Conservation (phyloP, 2,888 invertebrate genomes). For the Drosophila barbarae region DNA sequence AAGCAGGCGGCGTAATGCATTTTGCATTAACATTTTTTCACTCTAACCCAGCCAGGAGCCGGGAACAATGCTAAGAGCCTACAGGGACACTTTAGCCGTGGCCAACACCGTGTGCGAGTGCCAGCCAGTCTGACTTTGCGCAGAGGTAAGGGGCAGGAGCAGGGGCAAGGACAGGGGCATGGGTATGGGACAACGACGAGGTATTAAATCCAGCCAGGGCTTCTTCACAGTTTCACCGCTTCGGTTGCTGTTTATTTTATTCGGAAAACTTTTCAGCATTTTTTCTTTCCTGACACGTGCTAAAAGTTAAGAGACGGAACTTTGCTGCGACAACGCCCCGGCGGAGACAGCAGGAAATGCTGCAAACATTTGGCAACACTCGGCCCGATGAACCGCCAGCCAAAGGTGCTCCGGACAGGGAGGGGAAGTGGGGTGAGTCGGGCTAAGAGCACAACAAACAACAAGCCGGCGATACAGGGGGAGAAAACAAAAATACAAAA, state of each 20-base stretch:
- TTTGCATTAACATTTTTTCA: slow-evolving; percentile 63
- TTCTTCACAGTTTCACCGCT: slow-evolving; percentile 26
- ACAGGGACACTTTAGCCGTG: slow-evolving; percentile 48
- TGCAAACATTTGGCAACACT: slow-evolving; percentile 73
- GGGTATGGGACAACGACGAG: background rate
- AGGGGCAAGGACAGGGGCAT: background rate
- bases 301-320: slow-evolving; percentile 55
- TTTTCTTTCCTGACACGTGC: slow-evolving; percentile 60
- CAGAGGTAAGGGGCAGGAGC: background rate
- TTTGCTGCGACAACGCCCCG: slow-evolving; percentile 15
- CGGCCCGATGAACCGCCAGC: slow-evolving; percentile 39
- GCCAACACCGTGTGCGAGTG: slow-evolving; percentile 17
- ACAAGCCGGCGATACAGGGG: slow-evolving; percentile 10
- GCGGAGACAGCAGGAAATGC: slow-evolving; percentile 70
- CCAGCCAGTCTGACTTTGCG: slow-evolving; percentile 22
- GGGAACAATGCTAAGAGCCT: slow-evolving; percentile 61
- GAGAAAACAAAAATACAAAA: slow-evolving; percentile 16
- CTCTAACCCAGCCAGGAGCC: slow-evolving; percentile 38
- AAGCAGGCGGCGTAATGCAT: slow-evolving; percentile 70
- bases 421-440: slow-evolving; percentile 21
- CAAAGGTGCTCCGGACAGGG: slow-evolving; percentile 21
- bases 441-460: slow-evolving; percentile 30
- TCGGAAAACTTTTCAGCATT: slow-evolving; percentile 27
- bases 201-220: slow-evolving; percentile 33
- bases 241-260: slow-evolving; percentile 32